Percentiles rank a stretch among this genome's conserved stretches.
Evolutionary conservation across 2,797 vertebrate species (phyloP).

Genomic region (Pristis pectinata): DNA sequence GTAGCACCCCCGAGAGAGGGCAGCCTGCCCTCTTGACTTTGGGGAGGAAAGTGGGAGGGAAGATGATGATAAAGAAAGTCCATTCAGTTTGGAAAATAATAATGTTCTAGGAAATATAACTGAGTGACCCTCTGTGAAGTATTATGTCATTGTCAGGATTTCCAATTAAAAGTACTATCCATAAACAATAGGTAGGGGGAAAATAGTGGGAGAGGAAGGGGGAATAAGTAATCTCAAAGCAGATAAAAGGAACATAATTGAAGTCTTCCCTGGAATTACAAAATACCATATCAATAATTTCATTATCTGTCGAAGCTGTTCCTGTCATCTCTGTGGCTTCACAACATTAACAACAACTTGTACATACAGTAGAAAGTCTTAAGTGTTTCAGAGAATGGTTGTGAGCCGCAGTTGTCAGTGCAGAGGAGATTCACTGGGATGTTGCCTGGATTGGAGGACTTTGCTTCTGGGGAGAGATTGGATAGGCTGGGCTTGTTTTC

Average conservation of each 20-base stretch:
- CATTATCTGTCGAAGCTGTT: background rate
- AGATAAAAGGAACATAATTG: background rate
- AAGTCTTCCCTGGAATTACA: background rate
- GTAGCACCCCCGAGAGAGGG: background rate
- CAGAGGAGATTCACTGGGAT: no score
- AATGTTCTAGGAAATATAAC: background rate
- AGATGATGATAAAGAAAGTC: background rate
- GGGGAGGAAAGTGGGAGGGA: background rate
- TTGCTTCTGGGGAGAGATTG: no score
- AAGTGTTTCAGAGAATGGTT: background rate
- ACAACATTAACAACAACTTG: background rate
- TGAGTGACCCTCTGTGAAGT: background rate
- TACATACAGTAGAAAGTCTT: background rate
- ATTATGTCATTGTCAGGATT: background rate
- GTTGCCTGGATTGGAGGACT: no score
- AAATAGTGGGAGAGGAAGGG: background rate
- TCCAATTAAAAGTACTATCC: background rate
- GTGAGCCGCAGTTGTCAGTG: background rate
- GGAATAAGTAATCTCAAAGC: background rate
- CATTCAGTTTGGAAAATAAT: no score
- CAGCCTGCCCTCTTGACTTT: no score
- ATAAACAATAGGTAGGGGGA: background rate
- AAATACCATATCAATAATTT: background rate
- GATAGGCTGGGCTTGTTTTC: no score
- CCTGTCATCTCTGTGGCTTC: background rate